A percentile compares a stretch with the other conserved stretches of the same genome.
Conservation (phyloP, 2,113 vertebrate genomes). For the Aphyosemion australe region DNA sequence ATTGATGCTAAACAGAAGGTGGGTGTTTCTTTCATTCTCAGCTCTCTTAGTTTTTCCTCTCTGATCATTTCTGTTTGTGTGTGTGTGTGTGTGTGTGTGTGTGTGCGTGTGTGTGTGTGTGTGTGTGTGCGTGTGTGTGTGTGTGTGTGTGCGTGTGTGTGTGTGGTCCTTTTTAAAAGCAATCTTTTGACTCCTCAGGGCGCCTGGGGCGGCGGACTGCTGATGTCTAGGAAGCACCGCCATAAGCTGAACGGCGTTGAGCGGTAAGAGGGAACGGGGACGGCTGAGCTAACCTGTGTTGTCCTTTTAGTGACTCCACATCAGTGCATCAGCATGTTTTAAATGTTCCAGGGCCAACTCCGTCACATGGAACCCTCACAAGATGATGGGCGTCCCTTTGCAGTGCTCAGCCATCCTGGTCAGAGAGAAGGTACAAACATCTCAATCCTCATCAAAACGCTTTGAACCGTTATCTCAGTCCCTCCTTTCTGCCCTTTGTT, state of each 20-base stretch:
- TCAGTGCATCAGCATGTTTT: background rate
- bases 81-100: too few species aligned
- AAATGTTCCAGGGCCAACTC: slow-evolving; percentile 89
- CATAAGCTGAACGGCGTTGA: slow-evolving; percentile 94
- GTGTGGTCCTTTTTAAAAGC: too few species aligned
- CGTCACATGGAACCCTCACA: slow-evolving; percentile 99
- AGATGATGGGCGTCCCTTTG: slow-evolving; percentile 98
- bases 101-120: too few species aligned
- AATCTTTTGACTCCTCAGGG: slow-evolving; percentile 76
- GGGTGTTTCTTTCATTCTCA: slow-evolving; percentile 6
- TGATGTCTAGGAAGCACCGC: slow-evolving; percentile 97
- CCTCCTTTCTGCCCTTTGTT: too few species aligned
- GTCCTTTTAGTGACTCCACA: background rate
- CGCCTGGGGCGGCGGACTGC: slow-evolving; percentile 95
- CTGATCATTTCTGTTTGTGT: too few species aligned
- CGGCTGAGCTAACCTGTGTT: background rate
- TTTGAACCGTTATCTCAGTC: too few species aligned
- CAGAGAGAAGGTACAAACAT: slow-evolving; percentile 88
- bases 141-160: too few species aligned
- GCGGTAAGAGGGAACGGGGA: slow-evolving; percentile 78
- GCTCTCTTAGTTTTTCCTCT: too few species aligned
- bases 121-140: too few species aligned
- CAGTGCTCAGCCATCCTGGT: slow-evolving; percentile 98
- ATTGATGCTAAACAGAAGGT: slow-evolving; percentile 96
- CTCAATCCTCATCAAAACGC: background rate